Conservation (phyloP, 2,797 vertebrate genomes). For the Danionella dracula region DNA sequence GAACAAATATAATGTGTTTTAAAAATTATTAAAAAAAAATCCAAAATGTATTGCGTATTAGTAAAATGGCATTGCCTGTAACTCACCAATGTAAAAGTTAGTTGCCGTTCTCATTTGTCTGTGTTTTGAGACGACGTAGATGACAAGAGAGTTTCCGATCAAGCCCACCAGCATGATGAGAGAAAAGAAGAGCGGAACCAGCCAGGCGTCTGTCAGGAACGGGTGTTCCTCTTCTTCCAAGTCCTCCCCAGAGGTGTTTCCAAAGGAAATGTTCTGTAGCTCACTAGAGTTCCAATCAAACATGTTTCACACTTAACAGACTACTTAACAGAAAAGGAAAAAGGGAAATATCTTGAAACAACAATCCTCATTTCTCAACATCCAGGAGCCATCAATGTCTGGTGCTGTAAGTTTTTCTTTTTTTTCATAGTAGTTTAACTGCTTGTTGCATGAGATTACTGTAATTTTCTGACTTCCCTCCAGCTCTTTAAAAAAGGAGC, state of each 20-base stretch:
- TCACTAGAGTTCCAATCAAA: conserved; percentile 60
- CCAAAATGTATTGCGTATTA: not conserved
- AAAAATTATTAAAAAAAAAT: too few species aligned
- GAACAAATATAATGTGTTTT: too few species aligned
- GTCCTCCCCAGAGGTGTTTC: conserved; percentile 59
- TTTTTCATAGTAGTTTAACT: not conserved
- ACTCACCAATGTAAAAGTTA: conserved; percentile 85
- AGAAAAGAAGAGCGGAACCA: conserved; percentile 80
- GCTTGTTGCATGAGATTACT: not conserved
- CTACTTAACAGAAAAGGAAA: not conserved
- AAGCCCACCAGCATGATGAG: conserved; percentile 82
- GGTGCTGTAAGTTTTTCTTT: not conserved
- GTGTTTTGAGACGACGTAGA: conserved; percentile 81
- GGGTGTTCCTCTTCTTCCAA: conserved; percentile 62
- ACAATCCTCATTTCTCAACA: not conserved
- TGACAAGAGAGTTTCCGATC: conserved; percentile 78
- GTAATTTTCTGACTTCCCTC: not conserved
- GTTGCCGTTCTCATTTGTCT: conserved; percentile 82
- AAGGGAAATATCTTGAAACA: not conserved
- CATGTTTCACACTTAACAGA: not conserved
- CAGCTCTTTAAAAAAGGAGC: conserved; percentile 29
- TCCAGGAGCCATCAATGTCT: not conserved
- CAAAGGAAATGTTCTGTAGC: conserved; percentile 54
- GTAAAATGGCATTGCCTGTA: not conserved
- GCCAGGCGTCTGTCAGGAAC: conserved; percentile 81